Base-by-base conservation (phyloP, 1,140 invertebrate genomes). In the Reticulitermes speratus region DNA sequence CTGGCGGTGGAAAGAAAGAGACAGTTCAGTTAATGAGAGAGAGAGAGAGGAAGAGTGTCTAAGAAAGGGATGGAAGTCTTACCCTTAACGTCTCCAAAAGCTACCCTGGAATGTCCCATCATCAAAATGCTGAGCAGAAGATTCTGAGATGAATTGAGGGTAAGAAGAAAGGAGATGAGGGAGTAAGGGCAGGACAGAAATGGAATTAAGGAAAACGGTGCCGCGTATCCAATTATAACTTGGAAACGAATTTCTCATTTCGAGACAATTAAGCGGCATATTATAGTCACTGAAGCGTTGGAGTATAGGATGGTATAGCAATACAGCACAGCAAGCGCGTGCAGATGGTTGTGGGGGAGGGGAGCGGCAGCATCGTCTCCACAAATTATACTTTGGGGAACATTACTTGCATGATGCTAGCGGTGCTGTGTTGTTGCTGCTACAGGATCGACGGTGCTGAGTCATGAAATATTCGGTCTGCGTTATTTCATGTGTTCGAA, bases 221-320 rank as follows among this genome's bases (percentile, higher is more conserved):
- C 87, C 88, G 88, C 90, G 89, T 90, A 91, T 91, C 90, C 90
- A 90, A 91, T 91, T 91, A 91, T 91, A 91, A 91, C 90, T 91
- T 91, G 89, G 89, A 89, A 90, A 89, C 90, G 90, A 90, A 91
- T 91, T 91, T 91, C 90, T 91, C 90, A 91, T 91, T 91, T 90
- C 90, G 90, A 90, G 90, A 91, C 90, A 91, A 91, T 91, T 91
- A 91, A 91, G 90, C 89, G 90, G 89, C 90, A 91, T 91, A 91
- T 91, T 91, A 91, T 90, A 90, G 89, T 89, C 90, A 88, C 87
- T 89, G 89, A 88, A 90, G 89, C 90, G 89, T 89, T 88, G 88
- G 88, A 55, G 69, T 38, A 52, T 44, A 87, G 86, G 89, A 88
- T 88, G 85, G 85, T 25, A 82, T 44, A 87, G 86, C 89, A 90